These are phyloP conservation scores for Zaprionus davidi DNA, from an alignment of 1,140 invertebrate genomes.

Conservation along the genomic window DNA sequence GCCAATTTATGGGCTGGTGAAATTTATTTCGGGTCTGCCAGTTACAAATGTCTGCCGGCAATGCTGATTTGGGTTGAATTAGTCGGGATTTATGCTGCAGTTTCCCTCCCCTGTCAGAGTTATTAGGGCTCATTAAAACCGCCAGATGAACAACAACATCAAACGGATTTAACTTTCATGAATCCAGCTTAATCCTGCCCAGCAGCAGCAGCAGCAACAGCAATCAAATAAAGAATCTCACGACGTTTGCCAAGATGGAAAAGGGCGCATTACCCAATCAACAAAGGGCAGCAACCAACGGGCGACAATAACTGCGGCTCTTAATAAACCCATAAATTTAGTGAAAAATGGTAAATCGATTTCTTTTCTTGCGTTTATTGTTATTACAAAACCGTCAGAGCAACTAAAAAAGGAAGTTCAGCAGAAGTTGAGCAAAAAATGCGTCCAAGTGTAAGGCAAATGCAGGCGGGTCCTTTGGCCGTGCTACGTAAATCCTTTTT, in stretches of 20 bases:
- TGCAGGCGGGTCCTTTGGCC: slow-evolving; percentile 33
- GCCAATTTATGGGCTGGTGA: slow-evolving; percentile 68
- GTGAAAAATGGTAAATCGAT: slow-evolving; percentile 80
- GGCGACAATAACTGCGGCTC: slow-evolving; percentile 37
- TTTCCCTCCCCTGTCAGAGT: slow-evolving; percentile 27
- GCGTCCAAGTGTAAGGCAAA: slow-evolving; percentile 21
- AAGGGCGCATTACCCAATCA: slow-evolving; percentile 35
- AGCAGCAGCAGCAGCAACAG: slow-evolving; percentile 1
- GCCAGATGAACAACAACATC: slow-evolving; percentile 31
- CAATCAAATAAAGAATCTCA: slow-evolving; percentile 68
- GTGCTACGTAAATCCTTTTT: slow-evolving; percentile 72
- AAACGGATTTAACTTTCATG: slow-evolving; percentile 40
- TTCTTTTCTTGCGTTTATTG: slow-evolving; percentile 72
- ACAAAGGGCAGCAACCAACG: slow-evolving; percentile 33
- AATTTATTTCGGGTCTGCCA: slow-evolving; percentile 67
- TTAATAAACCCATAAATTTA: slow-evolving; percentile 79
- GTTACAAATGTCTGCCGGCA: slow-evolving; percentile 47
- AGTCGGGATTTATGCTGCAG: slow-evolving; percentile 73
- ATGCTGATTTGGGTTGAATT: slow-evolving; percentile 70
- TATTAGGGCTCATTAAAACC: slow-evolving; percentile 71
- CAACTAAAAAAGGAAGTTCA: slow-evolving; percentile 33
- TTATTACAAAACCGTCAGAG: slow-evolving; percentile 78
- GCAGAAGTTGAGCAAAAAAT: slow-evolving; percentile 1
- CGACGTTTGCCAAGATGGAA: slow-evolving; percentile 25
- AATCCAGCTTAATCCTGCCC: slow-evolving; percentile 17